phyloP scores from a whole-genome alignment of 2,888 invertebrate species.

The Xanthorhoe designata region DNA sequence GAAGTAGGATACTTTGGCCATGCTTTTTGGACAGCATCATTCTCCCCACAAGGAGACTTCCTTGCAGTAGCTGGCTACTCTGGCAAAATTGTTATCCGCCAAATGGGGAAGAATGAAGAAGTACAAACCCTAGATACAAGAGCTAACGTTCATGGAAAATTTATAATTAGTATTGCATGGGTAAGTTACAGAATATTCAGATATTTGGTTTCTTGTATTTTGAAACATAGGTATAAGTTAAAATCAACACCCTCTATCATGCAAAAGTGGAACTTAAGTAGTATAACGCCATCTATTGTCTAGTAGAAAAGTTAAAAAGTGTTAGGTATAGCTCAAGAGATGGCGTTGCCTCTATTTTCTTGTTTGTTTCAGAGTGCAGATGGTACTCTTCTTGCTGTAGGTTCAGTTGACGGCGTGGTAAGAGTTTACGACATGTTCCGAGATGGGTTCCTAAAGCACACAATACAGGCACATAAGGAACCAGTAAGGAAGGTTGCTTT shows the following conservation, averaged over 20 bases:
- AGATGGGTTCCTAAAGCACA: slow-evolving; percentile 93
- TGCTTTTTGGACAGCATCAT: slow-evolving; percentile 97
- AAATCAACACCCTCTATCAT: neutral
- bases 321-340: neutral
- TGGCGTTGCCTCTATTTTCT: neutral
- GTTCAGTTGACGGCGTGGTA: slow-evolving; percentile 96
- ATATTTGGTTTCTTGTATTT: neutral
- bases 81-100: slow-evolving; percentile 92
- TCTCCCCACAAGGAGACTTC: slow-evolving; percentile 95
- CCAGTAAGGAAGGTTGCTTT: slow-evolving; percentile 95
- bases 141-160: slow-evolving; percentile 87
- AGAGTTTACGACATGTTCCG: slow-evolving; percentile 95
- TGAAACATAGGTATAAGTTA: neutral
- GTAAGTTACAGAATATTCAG: slow-evolving; percentile 83
- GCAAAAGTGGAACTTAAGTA: too few species aligned
- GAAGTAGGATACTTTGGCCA: slow-evolving; percentile 94
- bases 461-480: slow-evolving; percentile 96
- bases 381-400: slow-evolving; percentile 96
- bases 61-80: slow-evolving; percentile 96
- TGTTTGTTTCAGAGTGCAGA: slow-evolving; percentile 91
- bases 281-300: neutral
- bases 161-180: slow-evolving; percentile 96
- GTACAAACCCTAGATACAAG: slow-evolving; percentile 93
- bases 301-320: neutral
- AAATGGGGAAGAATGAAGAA: slow-evolving; percentile 90